These are phyloP conservation scores for Allacma fusca DNA, from an alignment of 2,888 invertebrate genomes.

Conservation along the genomic window DNA sequence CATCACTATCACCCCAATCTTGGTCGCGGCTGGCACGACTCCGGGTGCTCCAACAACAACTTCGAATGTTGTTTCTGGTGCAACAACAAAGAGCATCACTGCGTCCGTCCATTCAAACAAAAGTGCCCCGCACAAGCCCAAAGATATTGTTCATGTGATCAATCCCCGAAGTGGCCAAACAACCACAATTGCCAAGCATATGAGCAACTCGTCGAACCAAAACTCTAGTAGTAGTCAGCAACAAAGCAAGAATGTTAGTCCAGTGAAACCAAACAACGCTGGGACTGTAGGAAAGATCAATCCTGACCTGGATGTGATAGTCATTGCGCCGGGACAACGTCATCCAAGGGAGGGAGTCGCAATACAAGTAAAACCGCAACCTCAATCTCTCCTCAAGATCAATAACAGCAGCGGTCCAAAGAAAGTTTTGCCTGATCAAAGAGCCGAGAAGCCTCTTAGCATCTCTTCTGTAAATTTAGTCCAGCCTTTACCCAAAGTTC, in stretches of 20 bases:
- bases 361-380: neutral
- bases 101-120: no score
- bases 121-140: constrained; percentile 9
- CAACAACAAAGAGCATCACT: no score
- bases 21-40: no score
- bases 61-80: no score
- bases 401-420: neutral
- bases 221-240: constrained; percentile 33
- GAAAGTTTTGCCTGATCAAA: no score
- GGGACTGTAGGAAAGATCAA: constrained; percentile 58
- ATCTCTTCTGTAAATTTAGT: constrained; percentile 45
- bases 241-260: constrained; percentile 34
- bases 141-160: constrained; percentile 61
- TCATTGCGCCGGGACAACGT: constrained; percentile 45
- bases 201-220: constrained; percentile 42
- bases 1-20: constrained; percentile 60
- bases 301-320: constrained; percentile 60
- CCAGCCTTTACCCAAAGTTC: constrained; percentile 48
- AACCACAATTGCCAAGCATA: constrained; percentile 61
- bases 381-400: neutral
- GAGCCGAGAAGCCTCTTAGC: constrained; percentile 8
- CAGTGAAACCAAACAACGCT: constrained; percentile 56
- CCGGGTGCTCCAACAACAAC: no score
- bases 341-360: neutral
- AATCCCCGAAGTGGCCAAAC: constrained; percentile 56